Evolutionary conservation across 2,797 vertebrate genomes (phyloP), one percentile per base, ranked within the genome.

Genomic region (Sebastes matsubarae): DNA sequence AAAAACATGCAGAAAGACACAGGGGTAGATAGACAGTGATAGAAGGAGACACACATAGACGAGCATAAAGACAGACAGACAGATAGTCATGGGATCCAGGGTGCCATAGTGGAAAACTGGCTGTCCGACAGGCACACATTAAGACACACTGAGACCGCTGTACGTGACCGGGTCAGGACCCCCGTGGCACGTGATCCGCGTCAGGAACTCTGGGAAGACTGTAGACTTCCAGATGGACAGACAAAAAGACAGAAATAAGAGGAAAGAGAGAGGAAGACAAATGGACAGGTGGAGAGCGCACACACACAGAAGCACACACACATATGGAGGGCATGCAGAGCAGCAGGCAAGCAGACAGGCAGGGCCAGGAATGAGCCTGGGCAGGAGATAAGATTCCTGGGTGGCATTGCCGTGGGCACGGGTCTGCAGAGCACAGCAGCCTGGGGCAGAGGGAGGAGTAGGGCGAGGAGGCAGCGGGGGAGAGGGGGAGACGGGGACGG

Each of bases 331-430:
- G 74, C 68, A 86, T 63, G 73, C 80, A 65, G 54, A 68, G 80
- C 50, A 79, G 42, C 66, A 77, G 72, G 63, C 78, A 83, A 74
- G 72, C 87, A 90, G 75, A 77, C 79, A 81, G 70, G 64, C 84
- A 84, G 83, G 69, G 79, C 84, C 87, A 89, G 84, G 85, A 92
- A 89, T 89, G 85, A 92, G 94, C 87, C 95, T 95, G 95, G 92
- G 84, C 84, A 87, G 87, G 86, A 95, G 96, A 96, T 96, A 96
- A 95, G 94, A 96, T 95, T 96, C 95, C 95, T 95, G 94, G 91
- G 95, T 96, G 95, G 93, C 91, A 95, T 92, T 92, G 89, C 92
- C 79, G 83, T 90, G 87, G 93, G 94, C 89, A 90, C 57, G 75
- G 90, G 93, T 93, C 92, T 91, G 89, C 85, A 90, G 86, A 89